phyloP scores from a whole-genome alignment of 2,797 vertebrate species.

The Yasuhikotakia modesta region DNA sequence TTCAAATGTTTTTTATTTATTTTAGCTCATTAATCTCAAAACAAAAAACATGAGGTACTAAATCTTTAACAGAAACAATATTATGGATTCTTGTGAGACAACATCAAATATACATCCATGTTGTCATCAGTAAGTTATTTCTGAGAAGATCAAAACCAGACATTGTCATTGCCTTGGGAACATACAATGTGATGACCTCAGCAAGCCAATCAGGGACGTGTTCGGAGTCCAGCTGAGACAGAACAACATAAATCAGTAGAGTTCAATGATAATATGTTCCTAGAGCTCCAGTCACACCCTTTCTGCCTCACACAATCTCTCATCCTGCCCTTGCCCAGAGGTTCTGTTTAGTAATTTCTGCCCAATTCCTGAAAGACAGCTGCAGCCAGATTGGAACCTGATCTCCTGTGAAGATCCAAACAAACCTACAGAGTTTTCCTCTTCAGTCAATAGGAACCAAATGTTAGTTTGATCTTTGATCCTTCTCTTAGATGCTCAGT shows the following conservation, averaged over 20 bases:
- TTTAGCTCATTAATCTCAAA: slow-evolving; percentile 2
- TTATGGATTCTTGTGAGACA: neutral
- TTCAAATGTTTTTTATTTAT: neutral
- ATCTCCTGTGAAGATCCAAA: slow-evolving; percentile 48
- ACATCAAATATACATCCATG: neutral
- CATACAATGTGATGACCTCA: slow-evolving; percentile 10
- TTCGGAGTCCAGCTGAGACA: slow-evolving; percentile 21
- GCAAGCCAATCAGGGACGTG: slow-evolving; percentile 32
- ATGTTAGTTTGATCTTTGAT: slow-evolving; percentile 46
- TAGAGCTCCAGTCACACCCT: slow-evolving; percentile 20
- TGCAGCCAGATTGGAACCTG: slow-evolving; percentile 49
- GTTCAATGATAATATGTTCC: slow-evolving; percentile 49
- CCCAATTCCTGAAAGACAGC: slow-evolving; percentile 30
- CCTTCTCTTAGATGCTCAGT: slow-evolving; percentile 25
- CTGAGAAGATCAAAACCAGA: slow-evolving; percentile 53
- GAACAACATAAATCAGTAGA: slow-evolving; percentile 43
- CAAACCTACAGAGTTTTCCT: slow-evolving; percentile 20
- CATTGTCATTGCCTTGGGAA: slow-evolving; percentile 28
- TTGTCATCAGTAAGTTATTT: slow-evolving; percentile 3
- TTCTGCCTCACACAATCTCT: slow-evolving; percentile 6
- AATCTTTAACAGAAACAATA: neutral
- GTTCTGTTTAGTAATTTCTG: slow-evolving; percentile 49
- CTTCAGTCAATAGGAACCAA: slow-evolving; percentile 43
- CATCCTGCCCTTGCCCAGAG: neutral
- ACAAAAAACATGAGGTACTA: neutral